Base-by-base conservation (phyloP, 2,113 vertebrate species). In the Copsychus sechellarum region DNA sequence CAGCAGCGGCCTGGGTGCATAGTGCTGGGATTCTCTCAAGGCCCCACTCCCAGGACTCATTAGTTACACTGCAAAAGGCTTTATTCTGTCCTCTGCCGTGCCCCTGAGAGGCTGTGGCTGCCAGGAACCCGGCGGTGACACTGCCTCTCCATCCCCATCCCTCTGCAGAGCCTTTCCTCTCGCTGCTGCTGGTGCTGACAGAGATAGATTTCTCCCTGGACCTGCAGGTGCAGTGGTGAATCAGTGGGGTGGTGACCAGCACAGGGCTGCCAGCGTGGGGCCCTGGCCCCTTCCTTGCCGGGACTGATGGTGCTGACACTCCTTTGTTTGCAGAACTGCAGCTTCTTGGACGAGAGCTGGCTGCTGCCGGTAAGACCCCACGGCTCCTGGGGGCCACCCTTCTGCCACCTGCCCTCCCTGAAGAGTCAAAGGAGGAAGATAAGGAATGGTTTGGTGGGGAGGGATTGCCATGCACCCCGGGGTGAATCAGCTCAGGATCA, bases 321-420 rank as follows among this genome's bases (percentile, higher is more conserved):
- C 53, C 50, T 96, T 77, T 93, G 45, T 84, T 91, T 87, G 81
- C 95, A 98, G 98, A 99, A 98, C 40, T 98, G 98, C 96, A 99
- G 98, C 96, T 99, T 99, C 95, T 97, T 98, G 96, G 98, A 98
- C 5, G 97, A 99, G 92, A 98, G 98, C 84, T 99, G 98, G 98
- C 96, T 98, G 70, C 96, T 98, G 78, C 98, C 97, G 53, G 98
- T 98, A 97, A 98, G 95, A 91, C 58, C 56, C 53, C 36, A 2
- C 8, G 4, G 31, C 45, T 65, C 11, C 40, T 12, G 8, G 0
- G 76, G 70, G 92, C 71, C 0, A 0, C 53, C 79, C 42, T 88
- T 42, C 71, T 0, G 0, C 90, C 34, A 11, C 34, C 71, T 40
- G 47, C 71, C 67, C 60, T 86, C 3, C 1, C 64, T 61, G 82